Conservation (phyloP, 2,113 vertebrate species). For the Ammodytes marinus region DNA sequence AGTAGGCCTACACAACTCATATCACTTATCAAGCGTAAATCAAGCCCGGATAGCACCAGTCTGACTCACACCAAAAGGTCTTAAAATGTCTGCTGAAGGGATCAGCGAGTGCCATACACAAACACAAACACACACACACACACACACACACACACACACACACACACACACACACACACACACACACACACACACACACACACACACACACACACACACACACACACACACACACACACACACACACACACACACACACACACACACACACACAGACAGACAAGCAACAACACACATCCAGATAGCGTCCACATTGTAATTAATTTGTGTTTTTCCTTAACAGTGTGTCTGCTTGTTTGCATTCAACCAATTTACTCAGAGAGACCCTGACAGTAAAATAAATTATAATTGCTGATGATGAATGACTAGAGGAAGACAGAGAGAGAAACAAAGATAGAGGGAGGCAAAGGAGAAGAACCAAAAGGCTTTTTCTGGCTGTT, state of each 20-base stretch:
- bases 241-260: too few species aligned
- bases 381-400: slow-evolving; percentile 7
- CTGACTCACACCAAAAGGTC: slow-evolving; percentile 32
- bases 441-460: slow-evolving; percentile 23
- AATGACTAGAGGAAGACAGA: slow-evolving; percentile 11
- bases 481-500: neutral
- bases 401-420: slow-evolving; percentile 35
- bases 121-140: slow-evolving; percentile 2
- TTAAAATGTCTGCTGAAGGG: slow-evolving; percentile 11
- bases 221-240: too few species aligned
- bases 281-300: too few species aligned
- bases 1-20: neutral
- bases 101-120: neutral
- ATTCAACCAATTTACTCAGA: slow-evolving; percentile 26
- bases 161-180: too few species aligned
- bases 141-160: too few species aligned
- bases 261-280: too few species aligned
- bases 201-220: too few species aligned
- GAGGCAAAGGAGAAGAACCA: neutral
- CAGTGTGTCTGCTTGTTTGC: slow-evolving; percentile 17
- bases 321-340: slow-evolving; percentile 12
- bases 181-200: too few species aligned
- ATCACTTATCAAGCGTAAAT: slow-evolving; percentile 44
- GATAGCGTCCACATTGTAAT: too few species aligned
- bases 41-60: slow-evolving; percentile 20